phyloP scores from a whole-genome alignment of 1,140 invertebrate genomes.

The Lepidurus couesii region DNA sequence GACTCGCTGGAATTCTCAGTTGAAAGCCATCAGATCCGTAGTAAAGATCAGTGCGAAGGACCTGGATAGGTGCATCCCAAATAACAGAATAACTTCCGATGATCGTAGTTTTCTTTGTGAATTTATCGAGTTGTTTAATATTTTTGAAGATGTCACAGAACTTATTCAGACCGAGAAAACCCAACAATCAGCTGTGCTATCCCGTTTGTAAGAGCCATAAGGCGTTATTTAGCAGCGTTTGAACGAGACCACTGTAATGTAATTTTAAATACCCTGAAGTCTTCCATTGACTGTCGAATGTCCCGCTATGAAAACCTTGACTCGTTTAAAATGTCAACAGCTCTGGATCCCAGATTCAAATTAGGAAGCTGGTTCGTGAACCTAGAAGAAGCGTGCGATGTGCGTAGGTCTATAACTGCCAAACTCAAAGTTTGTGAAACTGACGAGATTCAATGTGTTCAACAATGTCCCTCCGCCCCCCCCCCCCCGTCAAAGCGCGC shows the following conservation, averaged over 20 bases:
- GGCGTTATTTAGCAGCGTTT: slow-evolving; percentile 1
- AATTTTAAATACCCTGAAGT: not conserved
- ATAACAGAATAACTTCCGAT: slow-evolving; percentile 6
- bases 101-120: slow-evolving; percentile 6
- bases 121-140: not conserved
- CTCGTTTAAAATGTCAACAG: slow-evolving; percentile 6
- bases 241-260: not conserved
- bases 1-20: slow-evolving; percentile 31
- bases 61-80: slow-evolving; percentile 4
- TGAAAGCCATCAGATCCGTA: not conserved
- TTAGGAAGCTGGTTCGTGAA: not conserved
- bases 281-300: not conserved
- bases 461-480: not conserved
- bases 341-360: not conserved
- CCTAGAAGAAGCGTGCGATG: not conserved
- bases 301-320: not conserved
- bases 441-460: slow-evolving; percentile 5
- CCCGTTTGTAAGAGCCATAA: not conserved
- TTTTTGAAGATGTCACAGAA: slow-evolving; percentile 6
- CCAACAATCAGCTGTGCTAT: slow-evolving; percentile 5
- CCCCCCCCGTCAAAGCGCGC: not conserved
- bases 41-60: not conserved
- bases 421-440: not conserved
- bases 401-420: slow-evolving; percentile 4
- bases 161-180: not conserved